Percentiles rank a stretch among this genome's conserved stretches.
These are phyloP conservation scores for Acanthacorydalis orientalis DNA, from an alignment of 2,888 invertebrate genomes.

Conservation along the genomic window DNA sequence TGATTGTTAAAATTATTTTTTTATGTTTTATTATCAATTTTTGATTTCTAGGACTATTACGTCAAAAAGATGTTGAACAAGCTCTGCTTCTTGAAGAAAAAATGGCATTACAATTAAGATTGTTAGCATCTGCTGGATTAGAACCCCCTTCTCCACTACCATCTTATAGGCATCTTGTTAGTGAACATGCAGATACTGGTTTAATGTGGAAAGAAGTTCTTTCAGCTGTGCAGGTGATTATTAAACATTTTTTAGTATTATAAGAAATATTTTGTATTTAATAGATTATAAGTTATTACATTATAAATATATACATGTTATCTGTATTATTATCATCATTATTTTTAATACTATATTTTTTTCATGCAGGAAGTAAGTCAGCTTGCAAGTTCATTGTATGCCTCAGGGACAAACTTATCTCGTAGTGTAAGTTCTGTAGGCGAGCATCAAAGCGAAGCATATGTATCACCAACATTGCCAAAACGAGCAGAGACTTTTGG, in stretches of 20 bases:
- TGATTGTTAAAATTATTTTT: too few species aligned
- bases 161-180: conserved; percentile 60
- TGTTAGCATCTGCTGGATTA: conserved; percentile 53
- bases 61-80: conserved; percentile 77
- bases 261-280: too few species aligned
- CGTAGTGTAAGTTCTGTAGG: conserved; percentile 89
- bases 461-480: conserved; percentile 72
- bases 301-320: not conserved
- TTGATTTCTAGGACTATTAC: conserved; percentile 49
- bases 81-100: conserved; percentile 77
- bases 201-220: conserved; percentile 73
- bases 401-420: conserved; percentile 61
- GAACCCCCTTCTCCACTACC: conserved; percentile 41
- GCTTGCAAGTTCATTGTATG: conserved; percentile 55
- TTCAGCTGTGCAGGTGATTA: conserved; percentile 48
- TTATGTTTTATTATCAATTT: too few species aligned
- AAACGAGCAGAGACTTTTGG: conserved; percentile 92
- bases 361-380: conserved; percentile 50
- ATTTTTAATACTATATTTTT: too few species aligned
- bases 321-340: conserved; percentile 17
- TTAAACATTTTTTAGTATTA: conserved; percentile 5
- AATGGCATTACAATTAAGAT: conserved; percentile 63
- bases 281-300: too few species aligned
- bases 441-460: conserved; percentile 74
- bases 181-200: conserved; percentile 58